These are phyloP conservation scores for Gallinago solitaria DNA, from an alignment of 2,797 vertebrate genomes.

Conservation along the genomic window DNA sequence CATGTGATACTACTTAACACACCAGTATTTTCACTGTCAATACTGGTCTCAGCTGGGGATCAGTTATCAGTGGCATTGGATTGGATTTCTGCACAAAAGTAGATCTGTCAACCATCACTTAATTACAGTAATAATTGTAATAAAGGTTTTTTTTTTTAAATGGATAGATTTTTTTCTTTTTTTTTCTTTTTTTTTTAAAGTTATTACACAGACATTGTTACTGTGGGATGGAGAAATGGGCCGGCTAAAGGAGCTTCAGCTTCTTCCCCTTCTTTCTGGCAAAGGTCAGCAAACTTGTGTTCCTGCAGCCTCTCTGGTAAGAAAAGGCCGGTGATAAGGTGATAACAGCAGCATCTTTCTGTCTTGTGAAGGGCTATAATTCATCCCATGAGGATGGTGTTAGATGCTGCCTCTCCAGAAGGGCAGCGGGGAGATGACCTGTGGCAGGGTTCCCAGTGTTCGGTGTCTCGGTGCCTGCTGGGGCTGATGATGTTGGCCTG, in stretches of 20 bases:
- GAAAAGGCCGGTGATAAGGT: not conserved
- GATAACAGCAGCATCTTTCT: not conserved
- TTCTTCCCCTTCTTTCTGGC: not conserved
- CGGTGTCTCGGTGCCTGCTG: not conserved
- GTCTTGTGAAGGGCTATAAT: not conserved
- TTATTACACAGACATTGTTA: not conserved
- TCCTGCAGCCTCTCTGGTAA: not conserved
- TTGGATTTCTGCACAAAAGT: not conserved
- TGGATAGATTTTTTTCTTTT: not conserved
- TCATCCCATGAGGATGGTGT: not conserved
- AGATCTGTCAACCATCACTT: not conserved
- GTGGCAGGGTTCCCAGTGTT: not conserved
- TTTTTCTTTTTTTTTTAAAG: no score
- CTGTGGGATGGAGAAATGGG: not conserved
- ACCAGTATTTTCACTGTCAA: not conserved
- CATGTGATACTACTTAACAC: accelerated
- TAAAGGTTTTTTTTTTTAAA: not conserved
- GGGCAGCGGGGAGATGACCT: not conserved
- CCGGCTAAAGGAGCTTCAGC: not conserved
- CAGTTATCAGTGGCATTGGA: no score
- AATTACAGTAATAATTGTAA: not conserved
- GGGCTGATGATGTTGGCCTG: not conserved
- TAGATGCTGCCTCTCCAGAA: accelerated
- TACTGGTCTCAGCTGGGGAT: not conserved
- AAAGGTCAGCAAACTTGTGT: not conserved